Base-by-base conservation (phyloP, 2,888 invertebrate genomes). In the Drosophila macrothrix region DNA sequence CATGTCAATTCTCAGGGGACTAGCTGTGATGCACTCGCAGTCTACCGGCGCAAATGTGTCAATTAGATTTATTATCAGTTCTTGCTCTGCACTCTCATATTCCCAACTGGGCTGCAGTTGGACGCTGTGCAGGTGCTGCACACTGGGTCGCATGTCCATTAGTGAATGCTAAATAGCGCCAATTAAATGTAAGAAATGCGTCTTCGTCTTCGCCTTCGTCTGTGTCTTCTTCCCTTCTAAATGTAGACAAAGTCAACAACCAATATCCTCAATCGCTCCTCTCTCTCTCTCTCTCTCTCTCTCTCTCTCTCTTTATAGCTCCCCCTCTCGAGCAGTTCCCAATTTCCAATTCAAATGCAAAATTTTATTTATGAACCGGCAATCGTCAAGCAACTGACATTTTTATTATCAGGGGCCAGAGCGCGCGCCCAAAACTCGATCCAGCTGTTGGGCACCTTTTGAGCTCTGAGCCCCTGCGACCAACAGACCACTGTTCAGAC, bases 41-140 rank as follows among this genome's bases (percentile, higher is more conserved):
- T 79, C 88, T 75, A 66, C 80, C 76, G 76, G 80, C 83, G 89
- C 91, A 92, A 92, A 93, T 92, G 92, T 92, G 92, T 93, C 93
- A 92, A 92, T 92, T 93, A 92, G 92, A 92, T 92, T 92, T 92
- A 92, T 92, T 93, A 92, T 92, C 93, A 91, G 82, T 67, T 87
- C 80, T 87, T 76, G 78, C 80, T 41, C 68, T 43, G 22, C 64
- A 46, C 43, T 46, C 58, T 46, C 60, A 62, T 72, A 70, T 82
- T 75, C 78, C 87, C 82, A 62, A 73, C 73, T 83, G 73, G 71
- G 58, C 53, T 64, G 60, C 73, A 53, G 54, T 61, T 66, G 60
- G 31, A 7, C 39, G 62, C 31, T 35, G 31, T 33, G 82, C 84
- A 87, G 84, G 80, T 82, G 80, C 87, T 78, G 67, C 84, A 73